phyloP scores from a whole-genome alignment of 1,140 invertebrate genomes.

The Drosophila sp. region DNA sequence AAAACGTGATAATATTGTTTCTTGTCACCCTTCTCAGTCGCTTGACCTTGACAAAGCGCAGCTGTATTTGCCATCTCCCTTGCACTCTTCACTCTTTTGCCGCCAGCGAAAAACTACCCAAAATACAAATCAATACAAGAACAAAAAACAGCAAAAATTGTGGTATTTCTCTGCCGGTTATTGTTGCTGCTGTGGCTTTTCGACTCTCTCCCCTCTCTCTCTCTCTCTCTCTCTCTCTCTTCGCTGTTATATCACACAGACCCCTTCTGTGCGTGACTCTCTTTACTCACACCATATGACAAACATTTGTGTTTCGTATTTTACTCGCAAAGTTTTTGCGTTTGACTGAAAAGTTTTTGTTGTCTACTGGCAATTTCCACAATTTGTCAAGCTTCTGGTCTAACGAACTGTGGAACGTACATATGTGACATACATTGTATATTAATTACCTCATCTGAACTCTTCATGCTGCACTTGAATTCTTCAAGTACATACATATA shows the following conservation, averaged over 20 bases:
- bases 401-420: conserved; percentile 15
- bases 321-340: conserved; percentile 2
- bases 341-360: conserved; percentile 5
- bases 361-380: conserved; percentile 5
- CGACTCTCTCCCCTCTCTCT: conserved; percentile 4
- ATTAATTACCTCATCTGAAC: conserved; percentile 2
- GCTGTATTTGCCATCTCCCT: conserved; percentile 11
- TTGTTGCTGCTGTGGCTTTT: conserved; percentile 44
- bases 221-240: no score
- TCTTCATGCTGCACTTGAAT: conserved; percentile 1
- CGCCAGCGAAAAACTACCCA: background rate
- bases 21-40: background rate
- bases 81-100: background rate
- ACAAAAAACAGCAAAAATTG: conserved; percentile 5
- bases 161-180: conserved; percentile 40
- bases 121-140: conserved; percentile 7
- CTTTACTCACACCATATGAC: conserved; percentile 1
- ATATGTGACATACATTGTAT: conserved; percentile 7
- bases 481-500: background rate
- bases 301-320: background rate
- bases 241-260: conserved; percentile 31
- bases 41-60: conserved; percentile 21
- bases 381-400: conserved; percentile 2
- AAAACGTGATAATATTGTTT: background rate
- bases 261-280: conserved; percentile 4